Conservation (phyloP, 2,113 vertebrate species). For the Ptyas mucosa region DNA sequence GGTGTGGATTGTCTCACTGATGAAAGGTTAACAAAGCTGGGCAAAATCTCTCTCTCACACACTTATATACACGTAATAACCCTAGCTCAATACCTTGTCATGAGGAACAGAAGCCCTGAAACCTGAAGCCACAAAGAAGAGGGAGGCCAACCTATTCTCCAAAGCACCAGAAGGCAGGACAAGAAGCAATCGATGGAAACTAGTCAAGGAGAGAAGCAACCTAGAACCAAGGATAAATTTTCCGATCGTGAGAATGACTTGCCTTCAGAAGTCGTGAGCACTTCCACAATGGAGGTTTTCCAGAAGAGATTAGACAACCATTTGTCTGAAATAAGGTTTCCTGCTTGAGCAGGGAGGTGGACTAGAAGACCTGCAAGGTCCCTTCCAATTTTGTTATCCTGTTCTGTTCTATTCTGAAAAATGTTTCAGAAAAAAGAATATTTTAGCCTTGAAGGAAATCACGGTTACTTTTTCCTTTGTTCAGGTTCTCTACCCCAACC, state of each 20-base stretch:
- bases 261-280: neutral
- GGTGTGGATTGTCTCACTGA: neutral
- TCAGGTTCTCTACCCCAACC: neutral
- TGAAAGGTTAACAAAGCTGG: neutral
- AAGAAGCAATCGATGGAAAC: neutral
- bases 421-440: neutral
- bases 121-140: neutral
- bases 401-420: neutral
- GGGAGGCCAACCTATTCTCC: neutral
- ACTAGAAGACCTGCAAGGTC: neutral
- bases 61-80: neutral
- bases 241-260: neutral
- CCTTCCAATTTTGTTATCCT: neutral
- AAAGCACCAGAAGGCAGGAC: neutral
- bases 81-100: neutral
- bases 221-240: neutral
- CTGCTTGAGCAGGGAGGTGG: neutral
- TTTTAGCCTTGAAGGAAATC: neutral
- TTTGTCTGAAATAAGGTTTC: neutral
- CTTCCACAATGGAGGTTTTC: neutral
- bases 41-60: neutral
- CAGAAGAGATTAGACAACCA: neutral
- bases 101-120: neutral
- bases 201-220: neutral
- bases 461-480: neutral